Conservation (phyloP, 2,888 invertebrate genomes). For the Nemotelus nigrinus region DNA sequence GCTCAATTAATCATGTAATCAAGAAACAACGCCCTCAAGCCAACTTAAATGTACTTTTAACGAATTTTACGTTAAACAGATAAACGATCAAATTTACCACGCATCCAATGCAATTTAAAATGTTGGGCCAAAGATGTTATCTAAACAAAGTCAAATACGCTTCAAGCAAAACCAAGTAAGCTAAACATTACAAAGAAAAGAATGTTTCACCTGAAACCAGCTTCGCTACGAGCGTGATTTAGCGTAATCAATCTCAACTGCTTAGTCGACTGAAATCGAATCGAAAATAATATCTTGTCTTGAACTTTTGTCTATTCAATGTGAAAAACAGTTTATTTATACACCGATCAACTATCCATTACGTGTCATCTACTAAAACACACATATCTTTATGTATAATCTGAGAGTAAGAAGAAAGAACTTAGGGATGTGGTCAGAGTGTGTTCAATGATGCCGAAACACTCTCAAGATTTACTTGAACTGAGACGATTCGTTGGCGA, state of each 20-base stretch:
- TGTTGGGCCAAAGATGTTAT: too few species aligned
- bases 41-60: too few species aligned
- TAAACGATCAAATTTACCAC: too few species aligned
- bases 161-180: too few species aligned
- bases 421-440: not conserved
- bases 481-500: not conserved
- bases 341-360: not conserved
- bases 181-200: too few species aligned
- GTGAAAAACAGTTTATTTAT: not conserved
- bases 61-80: too few species aligned
- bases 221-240: not conserved
- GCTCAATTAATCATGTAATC: too few species aligned
- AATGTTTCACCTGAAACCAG: too few species aligned
- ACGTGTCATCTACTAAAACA: not conserved
- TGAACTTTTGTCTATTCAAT: not conserved
- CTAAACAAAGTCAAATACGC: too few species aligned
- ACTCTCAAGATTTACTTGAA: conserved; percentile 7
- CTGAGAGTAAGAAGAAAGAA: too few species aligned
- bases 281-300: not conserved
- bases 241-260: not conserved
- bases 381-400: not conserved
- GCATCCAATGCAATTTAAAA: too few species aligned
- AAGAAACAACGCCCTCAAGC: too few species aligned
- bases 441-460: conserved; percentile 16
- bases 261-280: not conserved